Base-by-base conservation (phyloP, 2,797 vertebrate species). In the Alfaro cultratus region DNA sequence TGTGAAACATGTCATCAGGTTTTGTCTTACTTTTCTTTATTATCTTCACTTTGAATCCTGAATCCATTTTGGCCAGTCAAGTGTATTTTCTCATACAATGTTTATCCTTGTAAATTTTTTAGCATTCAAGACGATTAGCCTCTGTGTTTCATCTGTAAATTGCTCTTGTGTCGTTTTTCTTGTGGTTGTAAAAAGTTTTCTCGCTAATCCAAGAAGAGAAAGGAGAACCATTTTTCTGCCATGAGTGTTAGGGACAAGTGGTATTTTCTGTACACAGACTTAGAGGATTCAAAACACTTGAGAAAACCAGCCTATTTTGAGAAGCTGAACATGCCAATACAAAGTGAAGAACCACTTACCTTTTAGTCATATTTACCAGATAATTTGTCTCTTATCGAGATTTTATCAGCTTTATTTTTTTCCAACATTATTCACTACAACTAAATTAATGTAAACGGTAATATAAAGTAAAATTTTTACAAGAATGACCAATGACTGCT, bases 131-230 rank as follows among this genome's bases (percentile, higher is more conserved):
- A 60, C 18, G 41, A 75, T 71, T 31, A 80, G 74, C 71, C n/a
- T 73, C 79, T 60, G 71, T 76, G 41, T 83, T 45, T 77, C 73
- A 78, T 84, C 83, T 88, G 62, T 80, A 86, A 87, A 85, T 73
- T 77, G 83, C 87, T 89, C 81, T 10, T 55, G 67, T 85, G 73
- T 75, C 29, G 16, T 80, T 74, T 86, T 85, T 76, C 11, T 36
- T 88, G 88, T 41, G 23, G 11, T 49, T 68, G 88, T 82, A 76
- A 88, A 89, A 88, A 80, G 85, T 87, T 87, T 83, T 85, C 45
- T 73, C 72, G 87, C 87, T 85, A 89, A 87, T 84, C 90, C 84
- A 87, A 80, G 88, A 82, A 90, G 85, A 89, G 83, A 88, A 89
- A 46, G 45, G 45, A 46, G 45, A 15, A 46, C 3, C 64, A 78